A percentile compares a stretch with the other conserved stretches of the same genome.
These are phyloP conservation scores for Mixornis gularis DNA, from an alignment of 2,113 vertebrate genomes.

Conservation along the genomic window DNA sequence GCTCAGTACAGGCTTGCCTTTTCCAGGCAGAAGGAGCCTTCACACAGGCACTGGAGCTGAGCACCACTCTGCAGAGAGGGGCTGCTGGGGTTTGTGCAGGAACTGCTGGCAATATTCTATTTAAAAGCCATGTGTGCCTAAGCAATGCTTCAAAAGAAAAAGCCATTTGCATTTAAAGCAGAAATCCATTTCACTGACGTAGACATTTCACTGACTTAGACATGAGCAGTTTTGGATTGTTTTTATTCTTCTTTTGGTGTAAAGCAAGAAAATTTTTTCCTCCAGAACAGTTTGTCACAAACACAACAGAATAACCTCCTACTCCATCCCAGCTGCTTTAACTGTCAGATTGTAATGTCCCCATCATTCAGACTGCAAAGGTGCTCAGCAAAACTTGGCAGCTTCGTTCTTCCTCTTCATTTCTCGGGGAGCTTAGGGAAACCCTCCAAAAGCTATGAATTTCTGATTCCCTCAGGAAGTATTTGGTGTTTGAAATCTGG, in stretches of 20 bases:
- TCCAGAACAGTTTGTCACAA: not conserved
- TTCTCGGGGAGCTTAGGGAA: not conserved
- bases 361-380: not conserved
- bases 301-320: not conserved
- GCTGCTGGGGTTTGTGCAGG: not conserved
- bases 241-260: not conserved
- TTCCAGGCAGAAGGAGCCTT: not conserved
- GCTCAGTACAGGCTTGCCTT: not conserved
- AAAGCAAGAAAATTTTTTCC: not conserved
- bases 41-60: not conserved
- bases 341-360: not conserved
- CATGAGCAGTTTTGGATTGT: not conserved
- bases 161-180: constrained; percentile 17
- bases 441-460: not conserved
- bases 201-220: not conserved
- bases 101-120: not conserved
- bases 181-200: not conserved
- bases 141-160: constrained; percentile 32
- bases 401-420: not conserved
- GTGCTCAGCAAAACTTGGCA: not conserved
- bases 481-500: not conserved
- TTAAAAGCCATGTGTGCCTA: not conserved
- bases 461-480: not conserved
- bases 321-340: not conserved
- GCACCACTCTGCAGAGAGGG: not conserved